These are phyloP conservation scores for Cricetomys ansorgei DNA, from an alignment of 2,113 vertebrate species.

Conservation along the genomic window DNA sequence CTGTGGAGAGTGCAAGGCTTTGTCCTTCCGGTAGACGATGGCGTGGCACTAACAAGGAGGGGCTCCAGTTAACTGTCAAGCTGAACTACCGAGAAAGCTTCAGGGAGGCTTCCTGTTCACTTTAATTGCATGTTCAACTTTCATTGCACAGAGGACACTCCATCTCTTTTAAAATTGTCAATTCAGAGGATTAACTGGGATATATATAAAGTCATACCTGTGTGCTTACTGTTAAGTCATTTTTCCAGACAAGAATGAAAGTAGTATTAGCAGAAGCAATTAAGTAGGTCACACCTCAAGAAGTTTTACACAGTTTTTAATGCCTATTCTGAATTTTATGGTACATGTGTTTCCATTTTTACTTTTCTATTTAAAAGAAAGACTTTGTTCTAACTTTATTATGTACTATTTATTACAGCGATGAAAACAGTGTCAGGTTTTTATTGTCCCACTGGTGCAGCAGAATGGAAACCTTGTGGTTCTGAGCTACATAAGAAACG, in stretches of 20 bases:
- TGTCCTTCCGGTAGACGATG: constrained; percentile 39
- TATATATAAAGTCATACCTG: not conserved
- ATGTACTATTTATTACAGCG: constrained; percentile 55
- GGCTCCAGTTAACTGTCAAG: no score
- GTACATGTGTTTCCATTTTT: constrained; percentile 45
- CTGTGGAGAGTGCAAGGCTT: not conserved
- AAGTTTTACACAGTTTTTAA: not conserved
- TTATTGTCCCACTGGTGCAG: constrained; percentile 52
- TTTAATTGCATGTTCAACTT: constrained; percentile 54
- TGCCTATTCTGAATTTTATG: constrained; percentile 9
- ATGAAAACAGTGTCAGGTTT: constrained; percentile 66
- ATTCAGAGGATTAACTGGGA: constrained; percentile 46
- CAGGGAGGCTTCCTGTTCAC: constrained; percentile 3
- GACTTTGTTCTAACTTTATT: constrained; percentile 54
- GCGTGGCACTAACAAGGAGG: constrained; percentile 46
- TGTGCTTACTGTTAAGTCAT: constrained; percentile 37
- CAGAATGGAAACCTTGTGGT: constrained; percentile 42
- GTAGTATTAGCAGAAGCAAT: constrained; percentile 45
- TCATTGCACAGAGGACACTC: constrained; percentile 34
- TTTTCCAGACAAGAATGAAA: constrained; percentile 49
- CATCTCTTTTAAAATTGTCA: constrained; percentile 56
- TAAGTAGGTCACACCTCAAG: constrained; percentile 41
- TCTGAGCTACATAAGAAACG: constrained; percentile 67
- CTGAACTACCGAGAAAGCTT: not conserved
- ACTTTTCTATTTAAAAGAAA: constrained; percentile 66